A percentile compares a stretch with the other conserved stretches of the same genome.
Evolutionary conservation across 2,888 invertebrate genomes (phyloP).

Genomic region (Mimas tiliae): DNA sequence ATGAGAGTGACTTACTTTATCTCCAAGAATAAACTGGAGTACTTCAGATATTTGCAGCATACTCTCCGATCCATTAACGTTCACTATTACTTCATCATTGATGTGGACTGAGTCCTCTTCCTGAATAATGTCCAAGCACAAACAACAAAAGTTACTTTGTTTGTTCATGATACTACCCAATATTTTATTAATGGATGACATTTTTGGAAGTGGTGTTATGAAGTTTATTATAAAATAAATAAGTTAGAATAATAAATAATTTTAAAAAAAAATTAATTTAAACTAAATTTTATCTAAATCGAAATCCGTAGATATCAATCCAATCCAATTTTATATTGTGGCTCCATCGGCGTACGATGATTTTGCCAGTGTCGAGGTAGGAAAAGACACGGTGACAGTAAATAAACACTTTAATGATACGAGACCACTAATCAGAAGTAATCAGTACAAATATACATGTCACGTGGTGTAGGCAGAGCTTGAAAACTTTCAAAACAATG

Average conservation of each 20-base stretch:
- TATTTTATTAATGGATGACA: slow-evolving; percentile 45
- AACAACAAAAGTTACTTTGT: slow-evolving; percentile 58
- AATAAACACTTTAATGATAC: no score
- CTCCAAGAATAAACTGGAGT: slow-evolving; percentile 52
- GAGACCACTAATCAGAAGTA: no score
- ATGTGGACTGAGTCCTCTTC: slow-evolving; percentile 46
- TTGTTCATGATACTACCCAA: slow-evolving; percentile 53
- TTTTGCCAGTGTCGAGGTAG: no score
- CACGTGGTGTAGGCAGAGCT: no score
- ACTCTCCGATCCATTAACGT: slow-evolving; percentile 42
- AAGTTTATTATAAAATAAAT: neutral
- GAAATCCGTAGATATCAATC: no score
- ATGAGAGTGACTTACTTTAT: slow-evolving; percentile 51
- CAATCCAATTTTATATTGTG: no score
- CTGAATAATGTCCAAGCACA: slow-evolving; percentile 54
- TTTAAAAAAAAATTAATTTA: no score
- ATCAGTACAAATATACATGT: no score
- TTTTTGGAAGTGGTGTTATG: slow-evolving; percentile 29
- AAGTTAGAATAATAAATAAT: neutral
- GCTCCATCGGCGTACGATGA: no score
- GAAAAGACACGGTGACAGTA: no score
- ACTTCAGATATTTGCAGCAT: slow-evolving; percentile 53
- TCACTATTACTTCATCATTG: slow-evolving; percentile 55
- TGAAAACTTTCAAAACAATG: no score
- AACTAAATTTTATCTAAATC: no score